These are phyloP conservation scores for Bemisia tabaci DNA, from an alignment of 1,140 invertebrate genomes.

Conservation along the genomic window DNA sequence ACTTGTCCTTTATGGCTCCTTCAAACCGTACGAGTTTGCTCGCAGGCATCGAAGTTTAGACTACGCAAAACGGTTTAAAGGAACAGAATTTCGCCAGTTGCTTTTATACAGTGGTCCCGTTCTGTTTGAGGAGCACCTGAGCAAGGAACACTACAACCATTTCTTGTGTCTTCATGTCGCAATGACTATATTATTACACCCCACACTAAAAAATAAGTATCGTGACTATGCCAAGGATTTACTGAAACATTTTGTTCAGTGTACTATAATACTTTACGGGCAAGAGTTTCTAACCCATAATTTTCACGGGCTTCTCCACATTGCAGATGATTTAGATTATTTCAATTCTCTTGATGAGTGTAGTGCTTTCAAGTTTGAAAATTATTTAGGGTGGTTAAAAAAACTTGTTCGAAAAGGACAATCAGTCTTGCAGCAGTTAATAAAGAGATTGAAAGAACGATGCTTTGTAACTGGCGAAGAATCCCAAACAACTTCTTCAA, in stretches of 20 bases:
- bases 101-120: conserved; percentile 30
- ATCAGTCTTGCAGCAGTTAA: background rate
- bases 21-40: conserved; percentile 21
- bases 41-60: conserved; percentile 20
- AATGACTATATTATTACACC: conserved; percentile 1
- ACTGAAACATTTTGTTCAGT: conserved; percentile 11
- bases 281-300: conserved; percentile 25
- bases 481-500: background rate
- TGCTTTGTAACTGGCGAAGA: background rate
- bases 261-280: conserved; percentile 19
- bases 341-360: conserved; percentile 5
- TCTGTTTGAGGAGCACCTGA: conserved; percentile 19
- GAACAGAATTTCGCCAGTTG: conserved; percentile 29
- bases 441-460: background rate
- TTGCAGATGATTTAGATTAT: conserved; percentile 12
- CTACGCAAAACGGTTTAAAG: conserved; percentile 24
- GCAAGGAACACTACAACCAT: background rate
- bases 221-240: conserved; percentile 9
- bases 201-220: background rate
- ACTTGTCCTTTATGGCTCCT: conserved; percentile 13
- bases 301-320: conserved; percentile 16
- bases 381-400: conserved; percentile 8
- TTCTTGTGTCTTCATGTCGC: background rate
- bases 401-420: conserved; percentile 10
- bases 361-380: conserved; percentile 17